These are phyloP conservation scores for Linyphia triangularis DNA, from an alignment of 2,888 invertebrate species.

Conservation along the genomic window DNA sequence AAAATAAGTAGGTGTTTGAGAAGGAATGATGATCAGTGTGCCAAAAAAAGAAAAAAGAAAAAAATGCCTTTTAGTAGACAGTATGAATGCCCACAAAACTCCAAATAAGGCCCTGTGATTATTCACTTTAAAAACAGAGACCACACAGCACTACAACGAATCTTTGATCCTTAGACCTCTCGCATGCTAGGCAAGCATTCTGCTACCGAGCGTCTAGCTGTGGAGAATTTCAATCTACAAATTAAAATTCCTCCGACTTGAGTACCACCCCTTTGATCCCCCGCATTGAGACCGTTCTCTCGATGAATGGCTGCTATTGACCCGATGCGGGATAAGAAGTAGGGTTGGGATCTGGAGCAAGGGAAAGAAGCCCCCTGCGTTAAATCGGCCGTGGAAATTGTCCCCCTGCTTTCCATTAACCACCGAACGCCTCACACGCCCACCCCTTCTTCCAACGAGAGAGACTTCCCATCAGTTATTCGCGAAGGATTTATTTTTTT, in stretches of 20 bases:
- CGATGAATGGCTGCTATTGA: conserved; percentile 66
- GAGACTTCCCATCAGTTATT: conserved; percentile 67
- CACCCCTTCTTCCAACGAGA: conserved; percentile 21
- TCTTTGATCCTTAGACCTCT: too few relatives aligned
- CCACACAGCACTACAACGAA: too few relatives aligned
- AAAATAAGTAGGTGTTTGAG: too few relatives aligned
- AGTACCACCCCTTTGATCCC: not conserved
- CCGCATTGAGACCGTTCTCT: conserved; percentile 18
- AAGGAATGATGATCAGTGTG: too few relatives aligned
- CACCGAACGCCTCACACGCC: conserved; percentile 58
- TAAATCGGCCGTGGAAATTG: conserved; percentile 71
- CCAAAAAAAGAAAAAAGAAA: too few relatives aligned
- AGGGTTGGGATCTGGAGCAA: conserved; percentile 19
- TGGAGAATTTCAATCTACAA: not conserved
- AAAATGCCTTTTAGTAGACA: too few relatives aligned
- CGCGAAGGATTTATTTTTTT: not conserved
- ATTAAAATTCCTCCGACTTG: not conserved
- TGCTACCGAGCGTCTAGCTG: too few relatives aligned
- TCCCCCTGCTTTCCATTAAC: conserved; percentile 72
- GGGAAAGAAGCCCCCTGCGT: conserved; percentile 18
- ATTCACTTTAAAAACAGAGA: too few relatives aligned
- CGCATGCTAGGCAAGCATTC: too few relatives aligned
- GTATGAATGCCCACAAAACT: too few relatives aligned
- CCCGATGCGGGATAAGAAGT: conserved; percentile 24
- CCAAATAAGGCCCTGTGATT: too few relatives aligned